A percentile compares a stretch with the other conserved stretches of the same genome.
Conservation (phyloP, 2,113 vertebrate species). For the Chionodraco myersi region DNA sequence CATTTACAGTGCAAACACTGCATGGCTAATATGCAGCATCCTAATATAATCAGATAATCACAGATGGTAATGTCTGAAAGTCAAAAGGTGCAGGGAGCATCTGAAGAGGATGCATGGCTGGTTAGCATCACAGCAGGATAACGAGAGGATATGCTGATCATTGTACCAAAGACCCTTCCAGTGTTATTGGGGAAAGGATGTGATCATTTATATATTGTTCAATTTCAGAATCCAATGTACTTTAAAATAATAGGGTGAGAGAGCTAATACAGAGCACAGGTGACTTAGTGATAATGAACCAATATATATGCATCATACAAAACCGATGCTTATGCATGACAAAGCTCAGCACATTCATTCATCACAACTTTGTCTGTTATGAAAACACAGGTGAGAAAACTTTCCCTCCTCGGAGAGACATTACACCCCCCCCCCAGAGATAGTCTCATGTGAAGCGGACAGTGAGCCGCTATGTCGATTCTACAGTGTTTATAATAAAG, state of each 20-base stretch:
- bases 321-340: slow-evolving; percentile 66
- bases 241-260: slow-evolving; percentile 69
- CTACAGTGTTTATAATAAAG: slow-evolving; percentile 46
- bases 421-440: slow-evolving; percentile 20
- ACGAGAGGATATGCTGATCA: slow-evolving; percentile 47
- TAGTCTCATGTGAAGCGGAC: slow-evolving; percentile 6
- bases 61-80: slow-evolving; percentile 54
- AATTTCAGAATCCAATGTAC: slow-evolving; percentile 72
- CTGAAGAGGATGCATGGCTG: slow-evolving; percentile 48
- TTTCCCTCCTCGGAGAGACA: slow-evolving; percentile 38
- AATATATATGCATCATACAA: slow-evolving; percentile 82
- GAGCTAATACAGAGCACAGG: slow-evolving; percentile 70
- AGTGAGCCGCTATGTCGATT: slow-evolving; percentile 8
- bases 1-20: slow-evolving; percentile 64
- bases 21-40: slow-evolving; percentile 51
- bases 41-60: slow-evolving; percentile 55
- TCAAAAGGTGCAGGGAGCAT: slow-evolving; percentile 46
- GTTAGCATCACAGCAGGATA: slow-evolving; percentile 49
- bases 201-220: slow-evolving; percentile 70
- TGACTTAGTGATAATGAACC: slow-evolving; percentile 80
- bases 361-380: slow-evolving; percentile 63
- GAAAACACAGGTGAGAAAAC: slow-evolving; percentile 45
- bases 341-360: slow-evolving; percentile 60
- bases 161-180: slow-evolving; percentile 15
- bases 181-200: slow-evolving; percentile 26